phyloP scores from a whole-genome alignment of 2,888 invertebrate genomes.

The Druceiella hillmani region DNA sequence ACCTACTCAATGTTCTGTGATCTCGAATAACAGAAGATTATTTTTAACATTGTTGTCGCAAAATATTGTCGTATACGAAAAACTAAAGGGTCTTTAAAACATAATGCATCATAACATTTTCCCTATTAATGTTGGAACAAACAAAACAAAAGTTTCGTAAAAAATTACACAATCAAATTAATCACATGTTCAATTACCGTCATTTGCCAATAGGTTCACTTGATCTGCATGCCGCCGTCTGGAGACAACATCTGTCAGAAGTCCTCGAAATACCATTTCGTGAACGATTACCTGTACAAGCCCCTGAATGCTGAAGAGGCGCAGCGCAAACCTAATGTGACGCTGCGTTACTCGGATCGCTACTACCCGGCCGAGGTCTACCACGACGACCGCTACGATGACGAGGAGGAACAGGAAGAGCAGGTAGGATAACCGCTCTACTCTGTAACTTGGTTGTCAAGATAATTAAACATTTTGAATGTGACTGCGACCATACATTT shows the following conservation, averaged over 20 bases:
- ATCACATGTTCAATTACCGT: too few relatives aligned
- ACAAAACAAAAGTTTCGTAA: not conserved
- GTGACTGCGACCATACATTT: too few relatives aligned
- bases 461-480: too few relatives aligned
- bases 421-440: too few relatives aligned
- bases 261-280: slow-evolving; percentile 85
- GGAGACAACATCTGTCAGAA: slow-evolving; percentile 86
- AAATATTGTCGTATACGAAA: not conserved
- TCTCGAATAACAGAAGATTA: too few relatives aligned
- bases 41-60: slow-evolving; percentile 5
- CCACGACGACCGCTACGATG: slow-evolving; percentile 54
- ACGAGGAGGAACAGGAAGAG: slow-evolving; percentile 47
- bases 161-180: not conserved
- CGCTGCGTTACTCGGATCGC: slow-evolving; percentile 74
- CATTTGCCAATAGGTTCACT: slow-evolving; percentile 63
- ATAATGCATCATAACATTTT: not conserved
- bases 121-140: not conserved
- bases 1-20: too few relatives aligned
- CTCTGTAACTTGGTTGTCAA: too few relatives aligned
- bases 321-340: slow-evolving; percentile 73
- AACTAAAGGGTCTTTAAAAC: not conserved
- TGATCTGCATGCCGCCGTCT: slow-evolving; percentile 90
- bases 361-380: slow-evolving; percentile 79
- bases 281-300: slow-evolving; percentile 88
- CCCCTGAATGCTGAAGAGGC: slow-evolving; percentile 81